A percentile compares a stretch with the other conserved stretches of the same genome.
These are phyloP conservation scores for Tragelaphus scriptus DNA, from an alignment of 2,113 vertebrate species.

Conservation along the genomic window DNA sequence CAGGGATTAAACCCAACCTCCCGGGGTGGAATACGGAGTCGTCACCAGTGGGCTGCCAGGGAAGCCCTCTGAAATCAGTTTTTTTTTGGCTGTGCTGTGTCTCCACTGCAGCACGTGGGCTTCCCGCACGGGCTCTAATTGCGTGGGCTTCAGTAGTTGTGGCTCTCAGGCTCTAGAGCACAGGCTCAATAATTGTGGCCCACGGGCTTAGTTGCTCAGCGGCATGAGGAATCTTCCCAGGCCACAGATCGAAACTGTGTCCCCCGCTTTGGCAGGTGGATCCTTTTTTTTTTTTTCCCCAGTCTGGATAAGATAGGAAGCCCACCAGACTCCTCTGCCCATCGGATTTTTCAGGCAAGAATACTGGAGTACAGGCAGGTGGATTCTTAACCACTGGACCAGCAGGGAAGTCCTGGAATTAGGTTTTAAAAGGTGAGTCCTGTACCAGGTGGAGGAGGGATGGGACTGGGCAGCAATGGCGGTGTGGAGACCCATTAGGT, in stretches of 20 bases:
- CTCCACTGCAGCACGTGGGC: not conserved
- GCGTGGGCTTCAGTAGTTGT: not conserved
- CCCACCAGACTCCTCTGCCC: not conserved
- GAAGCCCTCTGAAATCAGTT: not conserved
- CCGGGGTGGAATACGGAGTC: not conserved
- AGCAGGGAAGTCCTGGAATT: not conserved
- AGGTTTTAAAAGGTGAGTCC: not conserved
- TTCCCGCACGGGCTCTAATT: not conserved
- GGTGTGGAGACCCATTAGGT: not conserved
- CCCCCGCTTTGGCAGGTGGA: not conserved
- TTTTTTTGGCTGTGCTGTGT: not conserved
- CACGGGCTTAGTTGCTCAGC: rapidly evolving
- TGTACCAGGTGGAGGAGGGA: not conserved
- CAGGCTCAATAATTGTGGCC: not conserved
- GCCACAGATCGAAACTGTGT: not conserved
- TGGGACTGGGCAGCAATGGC: not conserved
- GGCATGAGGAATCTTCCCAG: not conserved
- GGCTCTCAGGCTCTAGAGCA: not conserved
- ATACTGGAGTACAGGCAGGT: not conserved
- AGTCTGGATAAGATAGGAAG: not conserved
- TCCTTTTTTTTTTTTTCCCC: not conserved
- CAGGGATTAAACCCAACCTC: not conserved
- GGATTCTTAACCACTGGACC: not conserved
- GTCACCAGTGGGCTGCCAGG: not conserved
- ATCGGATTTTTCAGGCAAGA: not conserved